phyloP scores from a whole-genome alignment of 1,140 invertebrate genomes.

The Zaprionus lachaisei region DNA sequence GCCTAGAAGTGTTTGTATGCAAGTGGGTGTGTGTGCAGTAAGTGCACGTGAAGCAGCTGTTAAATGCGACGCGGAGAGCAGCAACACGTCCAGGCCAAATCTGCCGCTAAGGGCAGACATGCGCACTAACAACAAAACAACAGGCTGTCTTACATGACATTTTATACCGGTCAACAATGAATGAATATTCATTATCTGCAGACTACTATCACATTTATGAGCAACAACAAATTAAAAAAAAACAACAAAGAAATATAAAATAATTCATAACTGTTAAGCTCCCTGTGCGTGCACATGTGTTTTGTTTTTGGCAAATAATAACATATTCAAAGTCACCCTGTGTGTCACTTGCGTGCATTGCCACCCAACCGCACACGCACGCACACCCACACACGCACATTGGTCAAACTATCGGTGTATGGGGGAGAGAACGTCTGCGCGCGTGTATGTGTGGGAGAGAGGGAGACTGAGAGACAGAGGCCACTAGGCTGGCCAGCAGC shows the following conservation, averaged over 20 bases:
- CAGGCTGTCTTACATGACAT: slow-evolving; percentile 47
- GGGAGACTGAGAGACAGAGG: not conserved
- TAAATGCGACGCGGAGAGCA: slow-evolving; percentile 16
- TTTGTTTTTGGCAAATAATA: slow-evolving; percentile 8
- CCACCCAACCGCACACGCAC: slow-evolving; percentile 26
- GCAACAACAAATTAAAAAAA: not conserved
- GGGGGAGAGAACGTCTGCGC: slow-evolving; percentile 21
- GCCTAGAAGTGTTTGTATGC: slow-evolving; percentile 3
- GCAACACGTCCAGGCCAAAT: slow-evolving; percentile 17
- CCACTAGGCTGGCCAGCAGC: slow-evolving; percentile 31
- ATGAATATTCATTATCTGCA: slow-evolving; percentile 5
- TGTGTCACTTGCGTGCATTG: slow-evolving; percentile 38
- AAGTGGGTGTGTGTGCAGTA: not conserved
- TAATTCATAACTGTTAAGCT: not conserved
- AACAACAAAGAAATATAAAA: not conserved
- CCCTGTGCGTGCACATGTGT: not conserved
- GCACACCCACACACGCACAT: slow-evolving; percentile 3
- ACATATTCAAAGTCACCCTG: slow-evolving; percentile 33
- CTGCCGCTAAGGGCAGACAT: slow-evolving; percentile 60
- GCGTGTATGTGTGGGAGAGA: slow-evolving; percentile 14
- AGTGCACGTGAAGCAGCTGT: slow-evolving; percentile 15
- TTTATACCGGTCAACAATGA: slow-evolving; percentile 31
- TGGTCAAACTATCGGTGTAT: slow-evolving; percentile 7
- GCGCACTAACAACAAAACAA: slow-evolving; percentile 39
- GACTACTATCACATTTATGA: not conserved